These are phyloP conservation scores for Lordiphosa andalusiaca DNA, from an alignment of 2,888 invertebrate genomes.

Conservation along the genomic window DNA sequence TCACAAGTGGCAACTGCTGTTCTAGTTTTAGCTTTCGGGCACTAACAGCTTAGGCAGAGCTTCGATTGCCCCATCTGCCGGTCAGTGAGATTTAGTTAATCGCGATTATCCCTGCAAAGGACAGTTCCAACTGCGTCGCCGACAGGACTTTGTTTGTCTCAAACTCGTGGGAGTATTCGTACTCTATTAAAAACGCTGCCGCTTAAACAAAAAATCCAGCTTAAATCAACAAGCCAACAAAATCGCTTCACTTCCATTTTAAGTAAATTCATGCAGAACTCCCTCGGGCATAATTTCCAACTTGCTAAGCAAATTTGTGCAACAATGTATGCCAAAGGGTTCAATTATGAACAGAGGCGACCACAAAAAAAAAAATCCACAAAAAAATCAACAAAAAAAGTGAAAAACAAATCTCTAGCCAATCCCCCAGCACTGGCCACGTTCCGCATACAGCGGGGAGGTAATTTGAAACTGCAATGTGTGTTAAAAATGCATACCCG, in stretches of 20 bases:
- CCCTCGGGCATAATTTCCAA: conserved; percentile 48
- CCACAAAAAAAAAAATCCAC: conserved; percentile 26
- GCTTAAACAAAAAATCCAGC: neutral
- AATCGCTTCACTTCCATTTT: conserved; percentile 15
- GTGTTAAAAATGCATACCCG: conserved; percentile 26
- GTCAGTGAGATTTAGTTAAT: too few relatives aligned
- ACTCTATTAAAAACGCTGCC: neutral
- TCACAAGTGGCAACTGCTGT: neutral
- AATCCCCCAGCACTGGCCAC: conserved; percentile 8
- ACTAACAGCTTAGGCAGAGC: too few relatives aligned
- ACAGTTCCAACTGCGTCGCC: too few relatives aligned
- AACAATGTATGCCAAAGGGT: conserved; percentile 55
- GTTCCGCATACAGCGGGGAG: conserved; percentile 8
- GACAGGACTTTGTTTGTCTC: too few relatives aligned
- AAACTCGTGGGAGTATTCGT: too few relatives aligned
- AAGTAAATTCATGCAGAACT: conserved; percentile 26
- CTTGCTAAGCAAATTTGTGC: conserved; percentile 52
- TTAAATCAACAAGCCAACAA: conserved; percentile 10
- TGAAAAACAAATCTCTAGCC: conserved; percentile 34
- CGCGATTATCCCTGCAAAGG: too few relatives aligned
- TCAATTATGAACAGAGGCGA: conserved; percentile 60
- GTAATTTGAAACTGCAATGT: conserved; percentile 32
- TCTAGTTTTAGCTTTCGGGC: too few relatives aligned
- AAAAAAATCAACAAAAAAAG: conserved; percentile 20
- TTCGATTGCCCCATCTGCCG: too few relatives aligned